Evolutionary conservation across 2,113 vertebrate genomes (phyloP), one percentile per base, ranked within the genome.

Genomic region (Chrysemys picta): DNA sequence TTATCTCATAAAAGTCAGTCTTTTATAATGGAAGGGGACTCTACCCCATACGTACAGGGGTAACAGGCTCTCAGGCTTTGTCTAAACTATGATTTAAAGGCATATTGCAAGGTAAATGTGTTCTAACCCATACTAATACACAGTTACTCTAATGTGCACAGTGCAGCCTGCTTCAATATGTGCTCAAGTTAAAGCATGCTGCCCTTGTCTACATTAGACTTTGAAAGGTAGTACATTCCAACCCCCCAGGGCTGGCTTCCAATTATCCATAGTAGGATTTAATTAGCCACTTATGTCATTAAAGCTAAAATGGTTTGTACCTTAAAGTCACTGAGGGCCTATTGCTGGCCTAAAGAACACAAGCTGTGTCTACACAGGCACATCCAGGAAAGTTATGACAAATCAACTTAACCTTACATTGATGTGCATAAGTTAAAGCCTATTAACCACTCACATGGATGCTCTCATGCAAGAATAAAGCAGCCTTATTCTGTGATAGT

Each of bases 11-110:
- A 12, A 25, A n/a, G 12, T 90, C 31, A 91, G 89, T 88, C 84
- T 84, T 85, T 82, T 88, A 56, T 87, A 91, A 79, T 75, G 80
- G 84, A 82, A 84, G 86, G 86, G 91, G 84, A 88, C 83, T 95
- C 76, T 93, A 84, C 10, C 42, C 82, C 92, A 14, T 59, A 85
- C 75, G 54, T 76, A 52, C 83, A 65, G 38, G 52, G 93, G 69
- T 85, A 65, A 89, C 80, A 76, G 50, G 91, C 81, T 78, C 52
- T 87, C 56, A 4, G 1, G 24, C 80, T 93, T 76, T 49, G 5
- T 75, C 49, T 50, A 69, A 81, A 69, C 53, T 53, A 17, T 7
- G 4, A 79, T 53, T 54, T 80, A 42, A 80, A 57, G 4, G 52
- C 9, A 38, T 72, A 38, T 38, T 19, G 7, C 35, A 38, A 38